Conservation (phyloP, 2,888 invertebrate genomes). For the Aricia artaxerxes region DNA sequence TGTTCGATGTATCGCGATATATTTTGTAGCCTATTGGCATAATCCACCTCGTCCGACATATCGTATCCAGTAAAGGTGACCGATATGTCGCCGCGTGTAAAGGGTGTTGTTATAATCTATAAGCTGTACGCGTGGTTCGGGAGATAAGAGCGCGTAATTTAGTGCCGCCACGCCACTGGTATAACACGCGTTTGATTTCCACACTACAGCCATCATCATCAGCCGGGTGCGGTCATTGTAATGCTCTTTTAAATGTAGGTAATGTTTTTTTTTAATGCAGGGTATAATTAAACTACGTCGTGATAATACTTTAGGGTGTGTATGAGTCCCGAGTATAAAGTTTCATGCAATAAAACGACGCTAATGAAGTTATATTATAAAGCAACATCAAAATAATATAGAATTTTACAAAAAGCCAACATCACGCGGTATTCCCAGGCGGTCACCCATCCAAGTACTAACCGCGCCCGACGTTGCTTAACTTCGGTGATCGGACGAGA, state of each 20-base stretch:
- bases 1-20: too few species aligned
- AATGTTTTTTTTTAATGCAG: not conserved
- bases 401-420: constrained; percentile 11
- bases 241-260: not conserved
- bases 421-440: constrained; percentile 30
- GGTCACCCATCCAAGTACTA: constrained; percentile 64
- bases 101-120: constrained; percentile 34
- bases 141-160: constrained; percentile 44
- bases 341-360: too few species aligned
- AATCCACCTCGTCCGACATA: not conserved
- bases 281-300: too few species aligned
- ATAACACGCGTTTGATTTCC: constrained; percentile 28
- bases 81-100: constrained; percentile 27
- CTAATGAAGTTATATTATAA: too few species aligned
- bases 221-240: not conserved
- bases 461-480: constrained; percentile 58
- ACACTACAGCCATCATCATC: not conserved
- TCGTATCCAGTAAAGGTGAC: not conserved
- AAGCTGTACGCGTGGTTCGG: constrained; percentile 39
- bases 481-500: constrained; percentile 49
- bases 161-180: constrained; percentile 33
- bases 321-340: too few species aligned
- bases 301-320: too few species aligned
- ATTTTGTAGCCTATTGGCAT: too few species aligned
- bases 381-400: too few species aligned